phyloP scores from a whole-genome alignment of 2,113 vertebrate species.

The Odocoileus hemionus region DNA sequence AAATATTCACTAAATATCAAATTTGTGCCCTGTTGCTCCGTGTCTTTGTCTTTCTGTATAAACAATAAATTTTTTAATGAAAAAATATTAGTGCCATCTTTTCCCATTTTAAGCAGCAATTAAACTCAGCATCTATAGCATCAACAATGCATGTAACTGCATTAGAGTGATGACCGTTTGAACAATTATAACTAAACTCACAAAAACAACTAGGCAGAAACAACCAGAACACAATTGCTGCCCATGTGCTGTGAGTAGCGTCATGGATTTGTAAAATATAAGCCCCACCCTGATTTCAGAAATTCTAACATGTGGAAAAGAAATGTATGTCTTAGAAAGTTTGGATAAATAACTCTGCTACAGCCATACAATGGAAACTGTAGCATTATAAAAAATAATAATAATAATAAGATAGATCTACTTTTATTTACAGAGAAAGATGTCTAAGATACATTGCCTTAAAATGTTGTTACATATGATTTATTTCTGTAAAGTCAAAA shows the following conservation, averaged over 20 bases:
- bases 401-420: not conserved
- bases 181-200: not conserved
- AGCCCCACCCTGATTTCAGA: not conserved
- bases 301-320: not conserved
- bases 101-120: not conserved
- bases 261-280: not conserved
- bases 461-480: not conserved
- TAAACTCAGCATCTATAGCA: not conserved
- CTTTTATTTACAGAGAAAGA: not conserved
- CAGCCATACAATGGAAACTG: not conserved
- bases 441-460: not conserved
- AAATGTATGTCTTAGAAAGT: not conserved
- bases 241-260: not conserved
- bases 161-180: not conserved
- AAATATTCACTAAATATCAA: not conserved
- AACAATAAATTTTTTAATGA: not conserved
- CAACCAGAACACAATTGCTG: not conserved
- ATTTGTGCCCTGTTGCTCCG: not conserved
- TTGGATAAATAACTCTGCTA: not conserved
- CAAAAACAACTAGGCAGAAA: not conserved
- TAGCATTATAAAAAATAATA: not conserved
- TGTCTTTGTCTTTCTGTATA: not conserved
- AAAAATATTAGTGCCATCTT: not conserved
- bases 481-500: not conserved
- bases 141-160: not conserved